These are phyloP conservation scores for Paedocypris micromegethes DNA, from an alignment of 2,797 vertebrate species.

Conservation along the genomic window DNA sequence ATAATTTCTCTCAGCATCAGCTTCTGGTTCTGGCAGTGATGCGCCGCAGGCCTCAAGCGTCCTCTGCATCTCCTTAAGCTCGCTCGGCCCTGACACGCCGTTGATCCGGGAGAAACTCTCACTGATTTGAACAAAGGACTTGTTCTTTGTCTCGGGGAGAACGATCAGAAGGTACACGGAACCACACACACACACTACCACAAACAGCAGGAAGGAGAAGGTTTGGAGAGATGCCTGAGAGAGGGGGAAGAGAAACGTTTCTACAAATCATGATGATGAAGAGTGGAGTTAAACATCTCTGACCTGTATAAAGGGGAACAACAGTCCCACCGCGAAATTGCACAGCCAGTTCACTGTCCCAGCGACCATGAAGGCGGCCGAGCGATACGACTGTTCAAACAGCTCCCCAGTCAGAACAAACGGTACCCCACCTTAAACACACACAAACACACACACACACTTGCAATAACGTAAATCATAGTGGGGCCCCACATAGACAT, in stretches of 20 bases:
- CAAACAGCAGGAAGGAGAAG: conserved; percentile 86
- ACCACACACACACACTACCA: conserved; percentile 71
- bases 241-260: too few relatives aligned
- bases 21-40: too few relatives aligned
- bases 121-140: conserved; percentile 86
- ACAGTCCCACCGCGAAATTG: conserved; percentile 83
- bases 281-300: background rate
- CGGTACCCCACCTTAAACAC: conserved; percentile 82
- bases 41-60: conserved; percentile 40
- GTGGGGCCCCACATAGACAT: too few relatives aligned
- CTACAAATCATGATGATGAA: too few relatives aligned
- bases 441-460: conserved; percentile 9
- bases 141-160: conserved; percentile 94
- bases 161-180: conserved; percentile 75
- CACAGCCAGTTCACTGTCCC: conserved; percentile 87
- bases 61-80: conserved; percentile 59
- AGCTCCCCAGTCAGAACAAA: conserved; percentile 88
- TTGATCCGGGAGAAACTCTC: conserved; percentile 86
- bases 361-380: conserved; percentile 84
- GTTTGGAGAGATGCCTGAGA: conserved; percentile 72
- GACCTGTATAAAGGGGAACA: conserved; percentile 95
- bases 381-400: conserved; percentile 84
- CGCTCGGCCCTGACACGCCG: conserved; percentile 55
- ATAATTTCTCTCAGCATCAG: too few relatives aligned
- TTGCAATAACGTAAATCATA: background rate